Evolutionary conservation across 2,113 vertebrate genomes (phyloP).

Genomic region (Callospermophilus lateralis): DNA sequence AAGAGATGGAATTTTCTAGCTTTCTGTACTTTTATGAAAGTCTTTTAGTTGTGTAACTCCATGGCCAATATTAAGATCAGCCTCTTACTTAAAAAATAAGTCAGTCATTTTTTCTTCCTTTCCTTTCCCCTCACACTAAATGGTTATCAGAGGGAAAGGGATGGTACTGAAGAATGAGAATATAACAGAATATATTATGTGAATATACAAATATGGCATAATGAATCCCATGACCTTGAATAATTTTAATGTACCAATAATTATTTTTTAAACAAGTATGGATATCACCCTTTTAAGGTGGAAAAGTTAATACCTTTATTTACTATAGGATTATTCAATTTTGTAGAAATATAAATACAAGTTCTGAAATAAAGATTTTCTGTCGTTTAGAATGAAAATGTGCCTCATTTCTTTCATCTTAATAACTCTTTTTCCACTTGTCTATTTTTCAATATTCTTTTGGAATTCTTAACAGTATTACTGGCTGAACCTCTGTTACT

Average conservation of each 20-base stretch:
- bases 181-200: no score
- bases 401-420: not conserved
- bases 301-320: not conserved
- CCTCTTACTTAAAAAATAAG: not conserved
- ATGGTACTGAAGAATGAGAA: no score
- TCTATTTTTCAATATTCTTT: not conserved
- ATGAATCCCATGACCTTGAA: no score
- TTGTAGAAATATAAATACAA: not conserved
- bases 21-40: not conserved
- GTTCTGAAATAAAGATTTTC: conserved; percentile 17
- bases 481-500: conserved; percentile 40
- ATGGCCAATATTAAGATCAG: not conserved
- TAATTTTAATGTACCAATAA: no score
- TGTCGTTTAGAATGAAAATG: not conserved
- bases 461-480: not conserved
- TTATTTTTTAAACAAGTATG: not conserved
- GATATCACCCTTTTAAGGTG: not conserved
- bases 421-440: not conserved
- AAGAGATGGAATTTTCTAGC: not conserved
- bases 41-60: not conserved
- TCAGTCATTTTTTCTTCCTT: not conserved
- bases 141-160: not conserved
- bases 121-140: not conserved
- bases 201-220: no score
- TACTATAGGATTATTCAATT: not conserved